These are phyloP conservation scores for Galbula dea DNA, from an alignment of 2,113 vertebrate species.

Conservation along the genomic window DNA sequence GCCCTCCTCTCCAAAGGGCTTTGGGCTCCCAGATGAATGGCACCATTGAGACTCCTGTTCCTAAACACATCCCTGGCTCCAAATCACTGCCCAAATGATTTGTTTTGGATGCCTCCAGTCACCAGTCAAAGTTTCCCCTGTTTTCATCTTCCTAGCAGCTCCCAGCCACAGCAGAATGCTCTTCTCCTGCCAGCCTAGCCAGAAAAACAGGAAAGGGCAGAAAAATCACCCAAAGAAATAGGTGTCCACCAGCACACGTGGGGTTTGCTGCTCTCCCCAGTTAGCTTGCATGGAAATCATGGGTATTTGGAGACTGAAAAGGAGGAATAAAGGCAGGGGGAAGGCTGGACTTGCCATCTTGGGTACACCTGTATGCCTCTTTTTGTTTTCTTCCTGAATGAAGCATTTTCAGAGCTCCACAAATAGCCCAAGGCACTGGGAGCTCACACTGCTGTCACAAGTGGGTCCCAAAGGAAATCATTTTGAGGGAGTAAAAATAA, in stretches of 20 bases:
- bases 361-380: neutral
- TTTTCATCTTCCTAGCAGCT: constrained; percentile 10
- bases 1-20: neutral
- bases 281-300: accelerated
- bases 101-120: neutral
- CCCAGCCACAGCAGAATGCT: neutral
- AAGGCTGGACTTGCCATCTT: neutral
- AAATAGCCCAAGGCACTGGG: neutral
- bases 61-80: neutral
- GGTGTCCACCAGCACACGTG: accelerated
- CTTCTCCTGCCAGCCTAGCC: neutral
- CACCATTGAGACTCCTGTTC: neutral
- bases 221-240: neutral
- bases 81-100: neutral
- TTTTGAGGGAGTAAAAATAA: constrained; percentile 2
- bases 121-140: constrained; percentile 33
- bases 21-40: neutral
- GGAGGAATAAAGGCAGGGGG: neutral
- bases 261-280: neutral
- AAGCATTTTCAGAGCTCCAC: neutral
- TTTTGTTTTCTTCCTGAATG: accelerated
- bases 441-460: neutral
- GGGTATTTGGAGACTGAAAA: neutral
- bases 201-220: constrained; percentile 47
- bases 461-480: neutral